phyloP scores from a whole-genome alignment of 2,797 vertebrate species.

The Epinephelus coioides region DNA sequence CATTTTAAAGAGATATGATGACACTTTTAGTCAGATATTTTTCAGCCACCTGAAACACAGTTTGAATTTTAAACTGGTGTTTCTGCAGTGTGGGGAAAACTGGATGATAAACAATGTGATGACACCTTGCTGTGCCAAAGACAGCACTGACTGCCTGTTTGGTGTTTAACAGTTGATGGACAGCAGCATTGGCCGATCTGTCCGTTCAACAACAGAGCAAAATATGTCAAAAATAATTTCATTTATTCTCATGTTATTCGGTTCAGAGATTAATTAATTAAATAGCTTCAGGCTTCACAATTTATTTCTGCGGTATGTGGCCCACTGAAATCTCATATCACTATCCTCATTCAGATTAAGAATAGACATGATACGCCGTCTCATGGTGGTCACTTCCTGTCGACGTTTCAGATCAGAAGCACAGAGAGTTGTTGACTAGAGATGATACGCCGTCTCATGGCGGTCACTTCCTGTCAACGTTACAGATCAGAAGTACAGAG shows the following conservation, averaged over 20 bases:
- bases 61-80: constrained; percentile 9
- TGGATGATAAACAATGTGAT: constrained; percentile 39
- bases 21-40: neutral
- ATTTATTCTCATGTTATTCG: constrained; percentile 13
- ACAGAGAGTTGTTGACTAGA: no score
- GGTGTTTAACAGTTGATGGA: constrained; percentile 23
- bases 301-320: no score
- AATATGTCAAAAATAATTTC: constrained; percentile 9
- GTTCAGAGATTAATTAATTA: neutral
- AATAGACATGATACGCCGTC: no score
- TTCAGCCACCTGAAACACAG: neutral
- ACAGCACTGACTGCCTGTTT: constrained; percentile 18
- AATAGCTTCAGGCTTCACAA: no score
- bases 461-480: no score
- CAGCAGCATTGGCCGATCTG: neutral
- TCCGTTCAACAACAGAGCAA: constrained; percentile 11
- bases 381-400: no score
- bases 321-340: no score
- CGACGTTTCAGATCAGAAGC: no score
- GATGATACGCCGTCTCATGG: no score
- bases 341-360: no score
- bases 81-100: constrained; percentile 23
- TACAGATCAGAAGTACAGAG: no score
- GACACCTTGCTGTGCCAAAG: constrained; percentile 44
- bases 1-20: constrained; percentile 1